Percentiles rank a stretch among this genome's conserved stretches.
Conservation (phyloP, 2,888 invertebrate genomes). For the Argynnis bischoffii region DNA sequence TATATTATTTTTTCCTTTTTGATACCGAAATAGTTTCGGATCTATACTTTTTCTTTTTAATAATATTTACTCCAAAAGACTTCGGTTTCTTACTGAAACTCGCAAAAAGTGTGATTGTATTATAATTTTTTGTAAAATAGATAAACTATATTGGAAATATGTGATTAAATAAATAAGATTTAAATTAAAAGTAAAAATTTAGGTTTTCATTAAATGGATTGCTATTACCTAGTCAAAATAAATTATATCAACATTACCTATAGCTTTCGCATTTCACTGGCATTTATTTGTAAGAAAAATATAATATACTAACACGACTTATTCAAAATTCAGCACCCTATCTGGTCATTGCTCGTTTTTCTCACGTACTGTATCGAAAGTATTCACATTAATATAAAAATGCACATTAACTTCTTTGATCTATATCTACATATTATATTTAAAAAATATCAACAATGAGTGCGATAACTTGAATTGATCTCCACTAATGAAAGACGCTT, state of each 20-base stretch:
- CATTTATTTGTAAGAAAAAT: slow-evolving; percentile 32
- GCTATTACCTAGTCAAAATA: slow-evolving; percentile 11
- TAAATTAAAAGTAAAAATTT: slow-evolving; percentile 15
- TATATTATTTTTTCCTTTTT: not conserved
- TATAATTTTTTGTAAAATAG: slow-evolving; percentile 17
- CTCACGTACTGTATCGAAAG: slow-evolving; percentile 16
- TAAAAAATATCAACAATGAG: slow-evolving; percentile 23
- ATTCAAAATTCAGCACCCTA: slow-evolving; percentile 21
- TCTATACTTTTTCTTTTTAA: slow-evolving; percentile 11
- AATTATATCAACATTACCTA: slow-evolving; percentile 8
- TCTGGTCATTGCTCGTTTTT: slow-evolving; percentile 21
- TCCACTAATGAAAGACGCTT: slow-evolving; percentile 29
- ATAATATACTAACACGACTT: slow-evolving; percentile 20
- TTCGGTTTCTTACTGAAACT: slow-evolving; percentile 17
- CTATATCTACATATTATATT: slow-evolving; percentile 9
- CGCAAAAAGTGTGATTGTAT: slow-evolving; percentile 20
- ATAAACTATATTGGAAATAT: slow-evolving; percentile 20
- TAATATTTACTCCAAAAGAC: slow-evolving; percentile 19
- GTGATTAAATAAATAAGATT: slow-evolving; percentile 21
- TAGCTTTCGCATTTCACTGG: slow-evolving; percentile 31
- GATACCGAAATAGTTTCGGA: not conserved
- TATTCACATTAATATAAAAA: slow-evolving; percentile 28
- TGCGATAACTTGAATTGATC: slow-evolving; percentile 26
- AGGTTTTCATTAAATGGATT: slow-evolving; percentile 18
- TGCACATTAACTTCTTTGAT: slow-evolving; percentile 27